Evolutionary conservation across 1,140 invertebrate species (phyloP), one percentile per base, ranked within the genome.

Genomic region (Colletes gigas): DNA sequence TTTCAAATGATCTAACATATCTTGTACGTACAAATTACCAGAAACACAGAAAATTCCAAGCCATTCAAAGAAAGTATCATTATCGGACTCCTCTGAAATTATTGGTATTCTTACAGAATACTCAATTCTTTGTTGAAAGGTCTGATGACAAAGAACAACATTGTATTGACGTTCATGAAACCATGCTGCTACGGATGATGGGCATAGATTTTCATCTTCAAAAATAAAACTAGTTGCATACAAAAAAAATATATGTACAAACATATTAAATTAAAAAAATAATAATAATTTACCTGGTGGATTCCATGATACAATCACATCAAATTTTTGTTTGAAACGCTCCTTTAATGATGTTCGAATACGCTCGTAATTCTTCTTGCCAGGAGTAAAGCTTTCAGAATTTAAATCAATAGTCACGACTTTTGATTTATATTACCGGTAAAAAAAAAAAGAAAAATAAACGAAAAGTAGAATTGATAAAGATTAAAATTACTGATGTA

Each of bases 151-250:
- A 41, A 93, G 70, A 54, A 88, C 88, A 10, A 95, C 92, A 6
- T 86, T 78, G 74, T 94, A 94, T 6, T 92, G 92, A 55, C 79
- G 88, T 75, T 93, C 87, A 47, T 91, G 39, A 83, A 95, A 95
- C 92, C 94, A 95, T 72, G 94, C 93, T 47, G 95, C 95, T 54
- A 95, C 79, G 0, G 95, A 95, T 17, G 95, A 95, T 67, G 95
- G 95, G 83, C 95, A 95, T 21, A 95, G 71, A 41, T 91, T 91
- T 81, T 91, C 89, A 30, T 92, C 93, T 94, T 47, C 85, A 89
- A 88, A 82, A 83, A 82, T 77, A 50, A 84, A 84, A 82, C 82
- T 14, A 69, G 47, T 68, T 52, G 0, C 74, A 9, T 19, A 57
- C n/a, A 21, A 47, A 9, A 65, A 39, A 66, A 0, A 71, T 41